A percentile compares a stretch with the other conserved stretches of the same genome.
These are phyloP conservation scores for Caenorhabditis macrosperma DNA, from an alignment of 2,888 invertebrate genomes.

Conservation along the genomic window DNA sequence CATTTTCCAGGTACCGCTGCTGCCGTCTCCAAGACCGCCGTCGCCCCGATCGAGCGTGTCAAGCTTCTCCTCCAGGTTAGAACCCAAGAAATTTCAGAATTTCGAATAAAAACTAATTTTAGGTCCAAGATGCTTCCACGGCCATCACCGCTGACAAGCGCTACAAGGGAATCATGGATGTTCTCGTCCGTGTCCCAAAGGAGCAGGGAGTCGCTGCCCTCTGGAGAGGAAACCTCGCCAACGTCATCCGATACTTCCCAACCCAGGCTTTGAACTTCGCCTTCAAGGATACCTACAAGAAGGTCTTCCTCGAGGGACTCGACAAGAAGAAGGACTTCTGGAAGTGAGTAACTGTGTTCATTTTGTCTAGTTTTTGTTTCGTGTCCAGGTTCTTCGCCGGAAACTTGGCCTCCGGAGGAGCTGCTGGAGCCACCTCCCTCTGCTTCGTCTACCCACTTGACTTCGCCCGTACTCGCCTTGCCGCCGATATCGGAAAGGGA, in stretches of 20 bases:
- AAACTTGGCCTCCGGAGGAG: slow-evolving; percentile 93
- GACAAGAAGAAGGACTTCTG: slow-evolving; percentile 93
- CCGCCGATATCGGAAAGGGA: slow-evolving; percentile 91
- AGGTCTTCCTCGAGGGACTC: slow-evolving; percentile 81
- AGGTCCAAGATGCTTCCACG: slow-evolving; percentile 78
- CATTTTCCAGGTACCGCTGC: slow-evolving; percentile 82
- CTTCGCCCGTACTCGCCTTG: slow-evolving; percentile 92
- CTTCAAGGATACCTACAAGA: slow-evolving; percentile 85
- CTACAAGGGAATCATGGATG: slow-evolving; percentile 77
- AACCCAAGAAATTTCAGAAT: not conserved
- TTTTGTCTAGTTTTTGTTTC: too few species aligned
- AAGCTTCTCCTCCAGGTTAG: slow-evolving; percentile 84
- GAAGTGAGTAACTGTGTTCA: too few species aligned
- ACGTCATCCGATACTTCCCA: slow-evolving; percentile 86
- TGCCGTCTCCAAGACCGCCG: slow-evolving; percentile 93
- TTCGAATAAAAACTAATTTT: slow-evolving; percentile 9
- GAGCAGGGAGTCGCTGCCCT: slow-evolving; percentile 81
- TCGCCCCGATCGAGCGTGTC: slow-evolving; percentile 95
- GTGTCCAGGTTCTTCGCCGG: slow-evolving; percentile 76
- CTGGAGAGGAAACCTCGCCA: slow-evolving; percentile 81
- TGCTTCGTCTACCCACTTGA: slow-evolving; percentile 96
- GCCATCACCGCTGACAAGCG: slow-evolving; percentile 75
- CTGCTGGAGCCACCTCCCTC: slow-evolving; percentile 93
- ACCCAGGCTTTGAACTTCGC: slow-evolving; percentile 95
- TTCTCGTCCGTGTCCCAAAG: slow-evolving; percentile 75